Percentiles rank a stretch among this genome's conserved stretches.
These are phyloP conservation scores for Trypoxylus dichotomus DNA, from an alignment of 1,140 invertebrate genomes.

Conservation along the genomic window DNA sequence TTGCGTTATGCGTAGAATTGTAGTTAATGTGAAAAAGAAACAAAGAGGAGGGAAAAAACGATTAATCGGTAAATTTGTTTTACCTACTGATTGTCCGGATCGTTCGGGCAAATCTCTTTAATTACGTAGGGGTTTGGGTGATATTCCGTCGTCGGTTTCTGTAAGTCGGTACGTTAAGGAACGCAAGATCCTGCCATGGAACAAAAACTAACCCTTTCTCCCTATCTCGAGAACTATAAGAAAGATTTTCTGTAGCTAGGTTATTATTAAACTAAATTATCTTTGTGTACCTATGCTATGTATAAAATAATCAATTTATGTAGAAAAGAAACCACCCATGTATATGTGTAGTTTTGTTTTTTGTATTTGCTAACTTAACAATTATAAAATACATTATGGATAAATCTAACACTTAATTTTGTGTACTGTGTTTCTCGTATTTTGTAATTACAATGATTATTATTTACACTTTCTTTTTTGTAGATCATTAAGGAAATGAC, in stretches of 20 bases:
- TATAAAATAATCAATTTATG: conserved; percentile 53
- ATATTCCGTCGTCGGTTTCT: conserved; percentile 27
- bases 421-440: conserved; percentile 31
- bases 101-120: conserved; percentile 29
- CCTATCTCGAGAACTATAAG: conserved; percentile 27
- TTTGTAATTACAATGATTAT: conserved; percentile 27
- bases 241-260: conserved; percentile 36
- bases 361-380: conserved; percentile 53
- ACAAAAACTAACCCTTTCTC: conserved; percentile 16
- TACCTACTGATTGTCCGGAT: conserved; percentile 39
- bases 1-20: conserved; percentile 42
- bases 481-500: conserved; percentile 24
- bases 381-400: conserved; percentile 49
- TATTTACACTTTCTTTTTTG: background rate
- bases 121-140: conserved; percentile 22
- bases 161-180: conserved; percentile 51
- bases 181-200: conserved; percentile 40
- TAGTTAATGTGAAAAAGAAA: conserved; percentile 33
- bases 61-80: conserved; percentile 43
- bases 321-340: conserved; percentile 47
- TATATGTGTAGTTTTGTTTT: conserved; percentile 54
- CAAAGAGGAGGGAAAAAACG: background rate
- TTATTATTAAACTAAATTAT: conserved; percentile 53
- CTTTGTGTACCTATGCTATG: conserved; percentile 54
- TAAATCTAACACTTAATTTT: conserved; percentile 42